phyloP scores from a whole-genome alignment of 2,888 invertebrate genomes.

The Microplitis manilae region DNA sequence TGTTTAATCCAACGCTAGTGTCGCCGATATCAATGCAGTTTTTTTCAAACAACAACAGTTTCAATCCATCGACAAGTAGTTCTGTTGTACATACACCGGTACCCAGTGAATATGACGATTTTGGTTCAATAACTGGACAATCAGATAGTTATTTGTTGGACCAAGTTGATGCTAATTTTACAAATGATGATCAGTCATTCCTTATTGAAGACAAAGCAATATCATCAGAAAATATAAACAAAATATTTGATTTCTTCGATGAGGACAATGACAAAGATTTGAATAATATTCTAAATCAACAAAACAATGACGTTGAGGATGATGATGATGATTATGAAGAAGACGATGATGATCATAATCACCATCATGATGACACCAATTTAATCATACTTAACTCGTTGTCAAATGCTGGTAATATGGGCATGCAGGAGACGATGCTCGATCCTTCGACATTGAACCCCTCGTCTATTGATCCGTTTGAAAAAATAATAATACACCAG shows the following conservation, averaged over 20 bases:
- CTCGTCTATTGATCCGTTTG: constrained; percentile 54
- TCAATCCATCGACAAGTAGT: constrained; percentile 73
- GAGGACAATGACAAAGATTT: constrained; percentile 59
- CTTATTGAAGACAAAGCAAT: constrained; percentile 67
- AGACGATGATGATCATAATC: too few relatives aligned
- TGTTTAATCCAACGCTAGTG: constrained; percentile 69
- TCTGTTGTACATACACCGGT: constrained; percentile 81
- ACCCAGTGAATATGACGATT: constrained; percentile 82
- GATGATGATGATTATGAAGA: constrained; percentile 2
- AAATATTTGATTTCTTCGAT: constrained; percentile 78
- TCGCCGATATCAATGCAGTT: constrained; percentile 66
- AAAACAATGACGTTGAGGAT: constrained; percentile 51
- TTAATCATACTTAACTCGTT: constrained; percentile 46
- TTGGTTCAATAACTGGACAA: constrained; percentile 75
- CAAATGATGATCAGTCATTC: constrained; percentile 63
- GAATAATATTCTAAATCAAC: constrained; percentile 57
- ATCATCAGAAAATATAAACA: constrained; percentile 77
- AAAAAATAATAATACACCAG: constrained; percentile 58
- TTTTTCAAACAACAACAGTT: constrained; percentile 57
- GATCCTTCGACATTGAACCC: constrained; percentile 59
- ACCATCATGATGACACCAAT: constrained; percentile 48
- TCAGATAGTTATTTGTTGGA: constrained; percentile 72
- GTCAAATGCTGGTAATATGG: constrained; percentile 56
- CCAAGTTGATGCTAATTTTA: constrained; percentile 65
- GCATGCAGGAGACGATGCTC: constrained; percentile 53